Base-by-base conservation (phyloP, 2,113 vertebrate genomes). In the Promerops cafer region DNA sequence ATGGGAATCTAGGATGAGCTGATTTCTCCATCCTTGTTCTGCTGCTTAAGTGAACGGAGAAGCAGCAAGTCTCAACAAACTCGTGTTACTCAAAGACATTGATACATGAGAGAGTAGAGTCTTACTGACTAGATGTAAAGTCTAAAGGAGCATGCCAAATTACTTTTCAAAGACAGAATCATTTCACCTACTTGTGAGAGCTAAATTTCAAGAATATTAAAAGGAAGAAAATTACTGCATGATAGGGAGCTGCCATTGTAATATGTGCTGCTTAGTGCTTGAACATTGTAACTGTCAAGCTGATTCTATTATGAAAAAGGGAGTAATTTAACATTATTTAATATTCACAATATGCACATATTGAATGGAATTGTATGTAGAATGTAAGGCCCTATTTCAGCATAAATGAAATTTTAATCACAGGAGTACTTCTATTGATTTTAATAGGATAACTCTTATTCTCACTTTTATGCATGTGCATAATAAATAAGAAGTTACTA, bases 261-360 rank as follows among this genome's bases (percentile, higher is more conserved):
- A 87, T 93, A 83, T 16, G 54, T 70, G 71, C 75, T 94, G 75
- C 87, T 96, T 85, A 70, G 75, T 77, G 82, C 82, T 85, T 54
- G 91, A 96, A 93, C 70, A 78, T 74, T 80, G 87, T 70, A 94
- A 93, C 85, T 95, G 85, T 93, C 90, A 96, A 91, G 33, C 39
- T 47, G 79, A 96, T 88, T 95, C 85, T 91, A 83, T 86, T 95
- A 90, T 83, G 79, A 95, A 96, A 96, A 95, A 91, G 52, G 50
- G 71, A 90, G 82, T 86, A 91, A 95, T 96, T 94, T 96, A 96
- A 47, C 85, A 88, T 94, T 95, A 95, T 96, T 95, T 97, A 96
- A 96, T 94, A 96, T 94, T 95, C 94, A 96, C 82, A 94, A 95
- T 93, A 96, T 94, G 94, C 93, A 96, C 85, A 86, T 93, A 93